phyloP scores from a whole-genome alignment of 2,797 vertebrate species.

The Cirrhinus molitorella region DNA sequence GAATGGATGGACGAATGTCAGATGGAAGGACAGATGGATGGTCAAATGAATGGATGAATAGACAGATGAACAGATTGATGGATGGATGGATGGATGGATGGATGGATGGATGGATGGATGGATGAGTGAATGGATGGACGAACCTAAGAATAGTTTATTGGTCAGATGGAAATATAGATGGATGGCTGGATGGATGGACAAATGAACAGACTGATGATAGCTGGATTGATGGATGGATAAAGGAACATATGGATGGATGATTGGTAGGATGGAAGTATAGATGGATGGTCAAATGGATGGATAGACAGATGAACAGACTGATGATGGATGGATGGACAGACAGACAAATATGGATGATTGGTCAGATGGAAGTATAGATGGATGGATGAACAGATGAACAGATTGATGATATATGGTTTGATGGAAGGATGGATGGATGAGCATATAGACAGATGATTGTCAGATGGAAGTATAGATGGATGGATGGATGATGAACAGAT shows the following conservation, averaged over 20 bases:
- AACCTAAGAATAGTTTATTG: too few relatives aligned
- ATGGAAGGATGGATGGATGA: neutral
- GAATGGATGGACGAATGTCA: too few relatives aligned
- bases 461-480: neutral
- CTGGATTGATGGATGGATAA: neutral
- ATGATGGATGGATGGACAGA: neutral
- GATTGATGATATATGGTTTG: neutral
- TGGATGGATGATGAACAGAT: neutral
- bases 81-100: too few relatives aligned
- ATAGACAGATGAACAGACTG: neutral
- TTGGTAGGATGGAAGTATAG: neutral
- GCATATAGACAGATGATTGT: too few relatives aligned
- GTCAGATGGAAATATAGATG: too few relatives aligned
- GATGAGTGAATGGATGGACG: too few relatives aligned
- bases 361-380: too few relatives aligned
- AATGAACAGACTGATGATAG: neutral
- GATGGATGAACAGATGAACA: rapidly evolving
- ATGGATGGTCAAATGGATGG: neutral
- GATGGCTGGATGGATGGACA: neutral
- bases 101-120: too few relatives aligned
- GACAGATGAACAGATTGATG: too few relatives aligned
- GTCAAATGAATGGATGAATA: too few relatives aligned
- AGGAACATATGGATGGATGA: neutral
- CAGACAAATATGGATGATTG: too few relatives aligned
- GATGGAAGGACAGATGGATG: too few relatives aligned